These are phyloP conservation scores for Tragelaphus buxtoni DNA, from an alignment of 2,113 vertebrate species.

Conservation along the genomic window DNA sequence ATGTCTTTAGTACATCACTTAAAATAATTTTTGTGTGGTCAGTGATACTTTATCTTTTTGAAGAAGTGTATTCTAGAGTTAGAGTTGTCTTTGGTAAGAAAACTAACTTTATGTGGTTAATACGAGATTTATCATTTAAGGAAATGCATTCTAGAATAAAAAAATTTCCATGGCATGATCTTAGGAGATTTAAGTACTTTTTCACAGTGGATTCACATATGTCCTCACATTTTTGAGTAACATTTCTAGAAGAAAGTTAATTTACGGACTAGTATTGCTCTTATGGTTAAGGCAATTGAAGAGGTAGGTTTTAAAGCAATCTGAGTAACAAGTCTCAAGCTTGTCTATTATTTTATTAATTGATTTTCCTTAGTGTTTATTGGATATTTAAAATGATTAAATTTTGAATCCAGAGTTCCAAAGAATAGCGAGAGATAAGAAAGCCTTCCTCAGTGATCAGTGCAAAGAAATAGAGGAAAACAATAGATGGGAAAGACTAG, in stretches of 20 bases:
- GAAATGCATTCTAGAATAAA: background rate
- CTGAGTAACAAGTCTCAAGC: background rate
- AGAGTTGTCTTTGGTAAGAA: background rate
- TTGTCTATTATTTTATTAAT: background rate
- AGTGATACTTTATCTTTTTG: background rate
- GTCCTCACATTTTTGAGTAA: background rate
- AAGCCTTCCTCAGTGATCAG: background rate
- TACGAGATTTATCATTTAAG: background rate
- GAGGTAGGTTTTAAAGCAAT: background rate
- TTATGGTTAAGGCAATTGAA: background rate
- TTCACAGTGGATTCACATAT: background rate
- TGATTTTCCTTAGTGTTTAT: background rate
- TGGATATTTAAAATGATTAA: background rate
- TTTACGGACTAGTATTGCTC: background rate
- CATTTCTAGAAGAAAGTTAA: background rate
- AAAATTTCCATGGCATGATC: background rate
- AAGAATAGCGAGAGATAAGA: background rate
- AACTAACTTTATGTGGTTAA: background rate
- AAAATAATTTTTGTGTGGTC: background rate
- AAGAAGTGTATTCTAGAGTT: background rate
- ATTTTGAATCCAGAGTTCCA: background rate
- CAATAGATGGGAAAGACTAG: background rate
- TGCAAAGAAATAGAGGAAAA: background rate
- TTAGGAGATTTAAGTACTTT: background rate
- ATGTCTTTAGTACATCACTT: background rate